Evolutionary conservation across 2,113 vertebrate genomes (phyloP).

Genomic region (Urocolius indicus): DNA sequence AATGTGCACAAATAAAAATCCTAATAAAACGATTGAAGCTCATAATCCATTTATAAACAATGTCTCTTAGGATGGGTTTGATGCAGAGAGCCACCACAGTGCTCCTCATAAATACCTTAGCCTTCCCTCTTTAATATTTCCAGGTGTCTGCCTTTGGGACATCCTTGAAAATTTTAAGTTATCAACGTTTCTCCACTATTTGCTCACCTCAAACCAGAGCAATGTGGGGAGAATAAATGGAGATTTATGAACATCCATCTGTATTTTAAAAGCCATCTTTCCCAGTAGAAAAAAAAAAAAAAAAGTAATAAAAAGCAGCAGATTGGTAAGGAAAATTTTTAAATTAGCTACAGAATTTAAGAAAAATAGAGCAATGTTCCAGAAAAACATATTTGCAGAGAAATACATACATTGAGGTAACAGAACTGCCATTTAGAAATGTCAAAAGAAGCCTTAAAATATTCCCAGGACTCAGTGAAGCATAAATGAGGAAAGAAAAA

Average conservation of each 20-base stretch:
- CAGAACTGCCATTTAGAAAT: neutral
- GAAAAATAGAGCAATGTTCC: neutral
- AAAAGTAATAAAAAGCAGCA: neutral
- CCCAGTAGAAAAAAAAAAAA: neutral
- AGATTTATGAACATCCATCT: neutral
- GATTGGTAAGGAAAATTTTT: neutral
- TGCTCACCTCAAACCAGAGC: neutral
- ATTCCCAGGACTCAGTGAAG: neutral
- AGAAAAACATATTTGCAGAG: neutral
- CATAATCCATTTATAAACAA: constrained; percentile 59
- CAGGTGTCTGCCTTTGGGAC: neutral
- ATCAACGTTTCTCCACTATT: constrained; percentile 15
- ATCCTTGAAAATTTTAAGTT: constrained; percentile 7
- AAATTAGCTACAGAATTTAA: neutral
- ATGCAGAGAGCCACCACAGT: neutral
- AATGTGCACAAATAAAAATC: constrained; percentile 43
- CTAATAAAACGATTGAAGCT: constrained; percentile 38
- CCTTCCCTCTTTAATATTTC: constrained; percentile 17
- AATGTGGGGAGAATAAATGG: neutral
- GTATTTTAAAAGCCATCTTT: neutral
- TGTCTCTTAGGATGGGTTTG: constrained; percentile 15
- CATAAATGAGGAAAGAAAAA: neutral
- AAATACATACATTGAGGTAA: neutral
- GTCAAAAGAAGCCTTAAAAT: neutral
- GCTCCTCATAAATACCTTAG: constrained; percentile 8